phyloP scores from a whole-genome alignment of 2,797 vertebrate genomes.

The Cacajao melanocephalus region DNA sequence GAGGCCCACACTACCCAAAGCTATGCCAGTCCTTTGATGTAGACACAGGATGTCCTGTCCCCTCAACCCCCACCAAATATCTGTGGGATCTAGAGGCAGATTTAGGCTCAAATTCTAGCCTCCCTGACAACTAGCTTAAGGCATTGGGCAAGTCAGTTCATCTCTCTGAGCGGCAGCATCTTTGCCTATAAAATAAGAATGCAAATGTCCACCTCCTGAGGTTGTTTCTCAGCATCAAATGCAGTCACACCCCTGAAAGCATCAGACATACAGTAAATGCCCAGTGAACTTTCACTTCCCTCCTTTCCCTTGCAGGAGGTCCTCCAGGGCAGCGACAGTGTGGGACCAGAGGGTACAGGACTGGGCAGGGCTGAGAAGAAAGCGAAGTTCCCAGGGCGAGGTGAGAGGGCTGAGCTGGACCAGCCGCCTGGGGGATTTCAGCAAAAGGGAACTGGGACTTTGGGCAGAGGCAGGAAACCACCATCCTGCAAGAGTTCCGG shows the following conservation, averaged over 20 bases:
- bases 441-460: conserved; percentile 72
- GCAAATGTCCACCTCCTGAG: not conserved
- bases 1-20: not conserved
- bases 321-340: not conserved
- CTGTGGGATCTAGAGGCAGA: not conserved
- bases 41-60: not conserved
- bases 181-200: not conserved
- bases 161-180: not conserved
- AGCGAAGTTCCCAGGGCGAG: conserved; percentile 53
- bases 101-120: not conserved
- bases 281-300: not conserved
- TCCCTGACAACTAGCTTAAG: not conserved
- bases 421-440: conserved; percentile 25
- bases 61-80: not conserved
- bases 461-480: conserved; percentile 68
- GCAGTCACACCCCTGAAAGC: not conserved
- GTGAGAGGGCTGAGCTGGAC: not conserved
- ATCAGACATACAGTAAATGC: not conserved
- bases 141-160: not conserved
- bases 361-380: conserved; percentile 13
- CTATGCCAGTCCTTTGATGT: not conserved
- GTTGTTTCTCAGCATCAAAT: not conserved
- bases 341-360: not conserved
- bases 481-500: conserved; percentile 72
- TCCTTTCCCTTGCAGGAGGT: not conserved